These are phyloP conservation scores for Chondrosia reniformis DNA, from an alignment of 37 sponge, comb jelly and placozoan genomes.

Conservation along the genomic window DNA sequence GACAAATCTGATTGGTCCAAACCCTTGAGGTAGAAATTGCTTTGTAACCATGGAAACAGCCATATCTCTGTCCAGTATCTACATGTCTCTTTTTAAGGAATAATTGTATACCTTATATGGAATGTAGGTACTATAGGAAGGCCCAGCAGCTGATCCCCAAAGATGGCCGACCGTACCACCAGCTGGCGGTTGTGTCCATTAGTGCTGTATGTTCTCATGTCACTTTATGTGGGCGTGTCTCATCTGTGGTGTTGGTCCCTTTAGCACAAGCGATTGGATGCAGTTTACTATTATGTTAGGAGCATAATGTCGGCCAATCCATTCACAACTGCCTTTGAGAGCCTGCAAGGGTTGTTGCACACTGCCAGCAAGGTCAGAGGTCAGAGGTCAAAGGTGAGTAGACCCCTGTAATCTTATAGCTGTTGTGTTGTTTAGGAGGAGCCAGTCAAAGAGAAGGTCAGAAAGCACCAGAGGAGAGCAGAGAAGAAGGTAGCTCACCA, in stretches of 20 bases:
- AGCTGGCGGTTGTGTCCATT: constrained; percentile 77
- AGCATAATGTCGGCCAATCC: constrained; percentile 62
- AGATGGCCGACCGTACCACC: constrained; percentile 81
- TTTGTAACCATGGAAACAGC: neutral
- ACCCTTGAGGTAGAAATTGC: constrained; percentile 46
- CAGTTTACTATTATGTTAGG: constrained; percentile 78
- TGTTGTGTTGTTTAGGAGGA: neutral
- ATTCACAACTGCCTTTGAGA: constrained; percentile 76
- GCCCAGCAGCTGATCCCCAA: constrained; percentile 72
- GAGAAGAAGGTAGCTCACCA: neutral
- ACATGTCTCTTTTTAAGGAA: too few relatives aligned
- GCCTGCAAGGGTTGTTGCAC: constrained; percentile 66
- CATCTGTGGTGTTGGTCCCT: neutral
- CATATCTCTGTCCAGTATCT: too few relatives aligned
- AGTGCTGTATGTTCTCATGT: constrained; percentile 38
- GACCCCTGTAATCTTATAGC: neutral
- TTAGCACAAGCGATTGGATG: constrained; percentile 80
- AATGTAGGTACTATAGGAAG: constrained; percentile 63
- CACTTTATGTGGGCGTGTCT: neutral
- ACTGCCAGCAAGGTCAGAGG: constrained; percentile 63
- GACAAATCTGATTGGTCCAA: constrained; percentile 49
- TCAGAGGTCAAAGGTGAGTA: neutral
- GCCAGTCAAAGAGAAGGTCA: neutral
- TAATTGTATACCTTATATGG: too few relatives aligned
- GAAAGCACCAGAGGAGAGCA: constrained; percentile 19